Base-by-base conservation (phyloP, 2,113 vertebrate genomes). In the Chrysochloris asiatica region DNA sequence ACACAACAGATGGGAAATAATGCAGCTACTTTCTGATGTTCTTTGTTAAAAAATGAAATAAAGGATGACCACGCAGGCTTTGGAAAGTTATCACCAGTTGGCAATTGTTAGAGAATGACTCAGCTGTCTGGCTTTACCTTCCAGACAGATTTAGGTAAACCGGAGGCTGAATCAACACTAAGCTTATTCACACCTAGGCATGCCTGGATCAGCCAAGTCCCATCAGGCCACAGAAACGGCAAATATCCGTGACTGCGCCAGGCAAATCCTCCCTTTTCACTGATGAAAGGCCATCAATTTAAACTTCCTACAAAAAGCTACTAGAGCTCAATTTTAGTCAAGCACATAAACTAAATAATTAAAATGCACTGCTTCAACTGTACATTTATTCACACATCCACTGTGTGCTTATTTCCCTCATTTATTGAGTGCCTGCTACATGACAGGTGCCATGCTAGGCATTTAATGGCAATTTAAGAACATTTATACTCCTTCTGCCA, bases 101-200 rank as follows among this genome's bases (percentile, higher is more conserved):
- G 84, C 50, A 79, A 14, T 69, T 92, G 81, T 84, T 85, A 73
- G 6, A 89, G 86, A 91, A 65, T 96, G 91, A 94, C 93, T 96
- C 93, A 97, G 69, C 50, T 94, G 81, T 95, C 95, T 97, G 86
- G 69, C 69, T 97, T 59, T 93, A 69, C 52, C 52, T 95, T 80
- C 73, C 93, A 96, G 94, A 95, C 88, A 88, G 22, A 76, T 93
- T 91, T 86, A 94, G 95, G 91, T 77, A 90, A 92, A 69, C 38
- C 36, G 89, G 93, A 95, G 78, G 83, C 43, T 91, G 86, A 95
- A 41, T 92, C 83, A 79, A 41, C n/a, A 50, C 83, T 87, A 94
- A 93, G 26, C 88, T 96, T 94, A 96, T 92, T 97, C 96, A 97
- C 75, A 88, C 67, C 10, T 4, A 83, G 78, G 84, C 95, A 78